These are phyloP conservation scores for Aix galericulata DNA, from an alignment of 2,113 vertebrate genomes.

Conservation along the genomic window DNA sequence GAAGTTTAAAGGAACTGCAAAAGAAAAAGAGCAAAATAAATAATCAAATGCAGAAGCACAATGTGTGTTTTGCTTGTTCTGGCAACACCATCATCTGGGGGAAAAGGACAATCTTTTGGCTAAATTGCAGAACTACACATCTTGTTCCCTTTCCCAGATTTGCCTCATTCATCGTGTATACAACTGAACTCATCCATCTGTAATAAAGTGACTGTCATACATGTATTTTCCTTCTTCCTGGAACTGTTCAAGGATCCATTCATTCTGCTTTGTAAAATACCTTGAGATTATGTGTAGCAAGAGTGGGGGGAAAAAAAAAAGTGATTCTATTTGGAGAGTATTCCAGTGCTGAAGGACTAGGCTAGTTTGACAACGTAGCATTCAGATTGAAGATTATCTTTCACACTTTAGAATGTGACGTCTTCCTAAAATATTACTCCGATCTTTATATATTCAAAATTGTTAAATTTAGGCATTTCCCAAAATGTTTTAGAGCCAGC, in stretches of 20 bases:
- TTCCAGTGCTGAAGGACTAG: background rate
- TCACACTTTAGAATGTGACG: background rate
- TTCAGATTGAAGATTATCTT: background rate
- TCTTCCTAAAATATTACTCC: slow-evolving; percentile 2
- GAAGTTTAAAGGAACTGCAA: background rate
- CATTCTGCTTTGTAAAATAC: background rate
- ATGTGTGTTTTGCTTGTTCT: background rate
- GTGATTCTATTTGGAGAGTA: background rate
- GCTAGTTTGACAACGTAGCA: background rate
- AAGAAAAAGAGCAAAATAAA: background rate
- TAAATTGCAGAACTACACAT: background rate
- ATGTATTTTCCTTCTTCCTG: background rate
- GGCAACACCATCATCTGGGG: background rate
- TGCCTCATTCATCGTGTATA: background rate
- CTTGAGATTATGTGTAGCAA: background rate
- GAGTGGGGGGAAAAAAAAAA: background rate
- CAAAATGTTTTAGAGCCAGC: background rate
- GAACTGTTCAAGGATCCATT: background rate
- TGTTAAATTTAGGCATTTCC: background rate
- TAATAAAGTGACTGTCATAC: background rate
- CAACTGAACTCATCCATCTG: background rate
- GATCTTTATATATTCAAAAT: background rate
- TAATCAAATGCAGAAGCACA: background rate
- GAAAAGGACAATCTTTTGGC: background rate
- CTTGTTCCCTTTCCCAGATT: background rate